A percentile compares a stretch with the other conserved stretches of the same genome.
phyloP scores from a whole-genome alignment of 2,797 vertebrate species.

The Chelon labrosus region DNA sequence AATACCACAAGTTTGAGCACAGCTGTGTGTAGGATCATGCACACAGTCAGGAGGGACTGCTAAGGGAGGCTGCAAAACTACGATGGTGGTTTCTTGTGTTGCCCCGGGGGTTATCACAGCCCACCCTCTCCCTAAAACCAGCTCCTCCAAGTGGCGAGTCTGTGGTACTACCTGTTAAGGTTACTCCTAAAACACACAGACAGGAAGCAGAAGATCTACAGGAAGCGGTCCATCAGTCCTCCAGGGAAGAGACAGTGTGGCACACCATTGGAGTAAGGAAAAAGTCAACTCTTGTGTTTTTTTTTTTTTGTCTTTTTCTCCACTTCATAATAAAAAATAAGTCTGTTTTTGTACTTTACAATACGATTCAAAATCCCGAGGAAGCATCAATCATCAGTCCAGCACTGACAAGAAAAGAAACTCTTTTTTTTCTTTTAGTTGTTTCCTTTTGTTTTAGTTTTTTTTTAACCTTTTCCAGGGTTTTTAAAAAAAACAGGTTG shows the following conservation, averaged over 20 bases:
- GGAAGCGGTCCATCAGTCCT: slow-evolving; percentile 68
- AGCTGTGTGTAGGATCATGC: slow-evolving; percentile 66
- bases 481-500: slow-evolving; percentile 65
- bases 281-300: slow-evolving; percentile 82
- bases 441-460: slow-evolving; percentile 54
- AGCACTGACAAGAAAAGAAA: slow-evolving; percentile 85
- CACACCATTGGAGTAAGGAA: slow-evolving; percentile 74
- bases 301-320: slow-evolving; percentile 87
- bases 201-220: slow-evolving; percentile 73
- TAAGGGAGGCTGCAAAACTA: slow-evolving; percentile 52
- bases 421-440: slow-evolving; percentile 52
- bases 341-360: slow-evolving; percentile 99
- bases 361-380: slow-evolving; percentile 99
- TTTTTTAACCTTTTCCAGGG: slow-evolving; percentile 54
- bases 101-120: slow-evolving; percentile 46
- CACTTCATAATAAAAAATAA: slow-evolving; percentile 99
- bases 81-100: slow-evolving; percentile 59
- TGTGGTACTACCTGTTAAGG: slow-evolving; percentile 76
- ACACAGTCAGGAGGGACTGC: slow-evolving; percentile 69
- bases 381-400: slow-evolving; percentile 94
- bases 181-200: slow-evolving; percentile 75
- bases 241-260: slow-evolving; percentile 74
- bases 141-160: slow-evolving; percentile 76
- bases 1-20: slow-evolving; percentile 64
- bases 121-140: slow-evolving; percentile 56